A percentile compares a stretch with the other conserved stretches of the same genome.
Conservation (phyloP, 35 echinoderm and acorn worm genomes). For the Apostichopus parvimensis region DNA sequence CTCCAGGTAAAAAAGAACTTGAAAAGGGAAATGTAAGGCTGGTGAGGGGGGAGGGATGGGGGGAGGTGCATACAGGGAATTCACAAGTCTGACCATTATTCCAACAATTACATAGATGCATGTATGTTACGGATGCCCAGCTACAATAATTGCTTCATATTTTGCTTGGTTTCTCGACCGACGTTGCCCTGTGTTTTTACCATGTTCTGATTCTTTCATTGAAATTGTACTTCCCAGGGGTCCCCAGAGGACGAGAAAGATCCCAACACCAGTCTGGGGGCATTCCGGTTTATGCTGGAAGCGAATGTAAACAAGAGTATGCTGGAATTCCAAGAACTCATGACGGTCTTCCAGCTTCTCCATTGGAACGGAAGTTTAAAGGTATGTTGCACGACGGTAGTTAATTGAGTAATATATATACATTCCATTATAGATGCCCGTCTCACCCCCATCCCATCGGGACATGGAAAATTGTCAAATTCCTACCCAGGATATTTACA, state of each 20-base stretch:
- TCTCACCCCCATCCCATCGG: no score
- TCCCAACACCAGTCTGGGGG: conserved; percentile 92
- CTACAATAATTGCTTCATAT: neutral
- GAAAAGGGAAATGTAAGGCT: no score
- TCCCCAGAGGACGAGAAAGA: conserved; percentile 80
- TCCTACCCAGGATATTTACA: no score
- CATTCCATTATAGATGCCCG: no score
- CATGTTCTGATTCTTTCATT: neutral
- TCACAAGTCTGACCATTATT: no score
- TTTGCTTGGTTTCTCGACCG: neutral
- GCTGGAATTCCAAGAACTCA: conserved; percentile 98
- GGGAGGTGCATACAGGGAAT: no score
- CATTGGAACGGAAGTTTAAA: conserved; percentile 99
- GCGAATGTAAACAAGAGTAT: conserved; percentile 86
- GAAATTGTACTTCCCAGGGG: conserved; percentile 51
- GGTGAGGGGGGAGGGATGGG: no score
- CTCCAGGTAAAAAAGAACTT: no score
- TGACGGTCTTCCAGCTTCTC: conserved; percentile 96
- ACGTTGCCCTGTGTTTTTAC: neutral
- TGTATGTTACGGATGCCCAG: neutral
- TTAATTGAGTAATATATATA: no score
- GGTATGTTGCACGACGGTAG: neutral
- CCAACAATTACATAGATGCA: no score
- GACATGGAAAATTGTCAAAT: no score
- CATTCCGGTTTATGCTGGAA: conserved; percentile 98